phyloP scores from a whole-genome alignment of 2,888 invertebrate genomes.

The Sipunculus nudus region DNA sequence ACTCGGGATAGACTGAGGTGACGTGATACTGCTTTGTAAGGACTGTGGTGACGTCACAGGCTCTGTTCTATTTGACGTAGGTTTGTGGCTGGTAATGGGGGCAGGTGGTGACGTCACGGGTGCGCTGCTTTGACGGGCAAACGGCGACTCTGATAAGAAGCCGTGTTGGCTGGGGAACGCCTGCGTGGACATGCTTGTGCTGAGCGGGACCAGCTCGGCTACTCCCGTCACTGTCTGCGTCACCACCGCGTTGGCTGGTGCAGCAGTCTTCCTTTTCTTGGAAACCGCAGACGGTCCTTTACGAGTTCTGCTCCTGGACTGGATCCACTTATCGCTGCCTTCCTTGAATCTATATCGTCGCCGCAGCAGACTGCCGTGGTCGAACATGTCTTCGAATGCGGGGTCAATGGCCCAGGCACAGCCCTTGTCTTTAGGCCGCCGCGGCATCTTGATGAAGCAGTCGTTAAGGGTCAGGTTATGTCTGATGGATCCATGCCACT shows the following conservation, averaged over 20 bases:
- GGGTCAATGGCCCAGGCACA: slow-evolving; percentile 56
- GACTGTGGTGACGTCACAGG: too few relatives aligned
- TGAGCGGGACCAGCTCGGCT: neutral
- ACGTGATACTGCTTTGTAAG: too few relatives aligned
- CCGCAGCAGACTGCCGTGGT: slow-evolving; percentile 55
- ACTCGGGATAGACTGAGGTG: too few relatives aligned
- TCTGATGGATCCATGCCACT: slow-evolving; percentile 57
- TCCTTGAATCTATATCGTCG: slow-evolving; percentile 52
- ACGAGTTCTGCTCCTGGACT: neutral
- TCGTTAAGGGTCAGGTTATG: slow-evolving; percentile 60
- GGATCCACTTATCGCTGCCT: slow-evolving; percentile 14
- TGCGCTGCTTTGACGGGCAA: too few relatives aligned
- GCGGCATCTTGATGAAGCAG: slow-evolving; percentile 54
- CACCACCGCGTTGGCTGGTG: neutral
- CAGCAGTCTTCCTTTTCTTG: neutral
- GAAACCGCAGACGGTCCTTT: neutral
- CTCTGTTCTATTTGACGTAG: too few relatives aligned
- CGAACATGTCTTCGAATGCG: slow-evolving; percentile 57
- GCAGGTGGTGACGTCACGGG: too few relatives aligned
- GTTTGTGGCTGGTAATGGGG: too few relatives aligned
- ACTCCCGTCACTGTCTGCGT: neutral
- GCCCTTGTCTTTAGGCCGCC: slow-evolving; percentile 53
- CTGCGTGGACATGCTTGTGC: too few relatives aligned
- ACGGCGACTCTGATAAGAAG: too few relatives aligned
- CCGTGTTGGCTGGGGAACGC: too few relatives aligned